phyloP scores from a whole-genome alignment of 2,888 invertebrate species.

The Eristalis intricaria region DNA sequence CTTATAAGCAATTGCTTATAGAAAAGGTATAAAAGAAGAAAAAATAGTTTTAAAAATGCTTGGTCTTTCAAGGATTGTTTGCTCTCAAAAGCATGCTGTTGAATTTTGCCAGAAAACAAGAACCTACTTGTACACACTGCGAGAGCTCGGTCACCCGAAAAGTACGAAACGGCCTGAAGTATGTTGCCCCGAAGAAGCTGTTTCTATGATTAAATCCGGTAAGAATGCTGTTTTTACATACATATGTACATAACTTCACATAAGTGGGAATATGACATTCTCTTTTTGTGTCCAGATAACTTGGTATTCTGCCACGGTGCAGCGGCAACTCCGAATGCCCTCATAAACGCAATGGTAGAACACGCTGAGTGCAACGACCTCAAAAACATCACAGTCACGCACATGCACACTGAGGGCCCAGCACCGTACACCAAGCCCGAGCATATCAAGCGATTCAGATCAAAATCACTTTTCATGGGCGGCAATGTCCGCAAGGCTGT shows the following conservation, averaged over 20 bases:
- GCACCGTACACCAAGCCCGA: slow-evolving; percentile 79
- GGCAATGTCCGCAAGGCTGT: slow-evolving; percentile 95
- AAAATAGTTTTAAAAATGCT: background rate
- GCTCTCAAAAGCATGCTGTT: background rate
- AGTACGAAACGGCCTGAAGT: background rate
- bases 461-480: slow-evolving; percentile 95
- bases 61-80: background rate
- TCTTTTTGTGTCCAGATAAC: slow-evolving; percentile 84
- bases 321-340: slow-evolving; percentile 92
- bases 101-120: background rate
- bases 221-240: background rate
- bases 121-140: background rate
- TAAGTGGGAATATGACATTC: too few relatives aligned
- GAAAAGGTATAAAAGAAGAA: background rate
- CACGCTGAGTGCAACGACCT: slow-evolving; percentile 88
- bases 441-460: slow-evolving; percentile 84
- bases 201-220: background rate
- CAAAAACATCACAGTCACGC: slow-evolving; percentile 90
- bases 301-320: slow-evolving; percentile 94
- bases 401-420: slow-evolving; percentile 93
- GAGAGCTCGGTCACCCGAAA: background rate
- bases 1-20: too few relatives aligned
- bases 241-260: background rate
- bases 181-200: background rate
- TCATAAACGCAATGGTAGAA: slow-evolving; percentile 91